These are phyloP conservation scores for Druon quercuslanigerum DNA, from an alignment of 1,140 invertebrate genomes.

Conservation along the genomic window DNA sequence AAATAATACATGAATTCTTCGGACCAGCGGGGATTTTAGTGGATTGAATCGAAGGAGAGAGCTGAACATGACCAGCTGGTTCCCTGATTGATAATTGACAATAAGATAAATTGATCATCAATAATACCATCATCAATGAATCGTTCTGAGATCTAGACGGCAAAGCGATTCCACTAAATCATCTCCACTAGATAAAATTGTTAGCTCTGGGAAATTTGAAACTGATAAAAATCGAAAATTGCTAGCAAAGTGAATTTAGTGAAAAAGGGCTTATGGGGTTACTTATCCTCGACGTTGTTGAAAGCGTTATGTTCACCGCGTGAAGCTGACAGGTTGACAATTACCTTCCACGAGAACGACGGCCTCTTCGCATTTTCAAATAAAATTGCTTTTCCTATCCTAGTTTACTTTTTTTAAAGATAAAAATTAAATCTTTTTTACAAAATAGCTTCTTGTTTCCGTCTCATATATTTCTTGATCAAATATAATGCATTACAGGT, in stretches of 20 bases:
- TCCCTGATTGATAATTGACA: conserved; percentile 32
- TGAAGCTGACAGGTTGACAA: conserved; percentile 19
- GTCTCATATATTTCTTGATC: no score
- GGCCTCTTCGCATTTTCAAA: neutral
- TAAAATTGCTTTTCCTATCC: neutral
- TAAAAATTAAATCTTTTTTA: no score
- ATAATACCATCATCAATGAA: neutral
- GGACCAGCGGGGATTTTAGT: conserved; percentile 57
- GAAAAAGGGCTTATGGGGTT: neutral
- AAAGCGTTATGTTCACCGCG: conserved; percentile 5
- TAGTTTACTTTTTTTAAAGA: no score
- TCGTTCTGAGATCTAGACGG: neutral
- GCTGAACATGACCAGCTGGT: conserved; percentile 70
- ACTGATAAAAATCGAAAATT: neutral
- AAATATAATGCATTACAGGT: no score
- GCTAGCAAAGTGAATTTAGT: neutral
- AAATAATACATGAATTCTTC: conserved; percentile 6
- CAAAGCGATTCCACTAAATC: neutral
- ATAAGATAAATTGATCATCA: neutral
- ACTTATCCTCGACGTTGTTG: conserved; percentile 24
- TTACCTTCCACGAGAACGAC: conserved; percentile 14
- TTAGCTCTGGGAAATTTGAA: neutral
- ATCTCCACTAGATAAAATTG: neutral
- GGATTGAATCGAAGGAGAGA: conserved; percentile 53
- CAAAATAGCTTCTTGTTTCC: no score